These are phyloP conservation scores for Opisthocomus hoazin DNA, from an alignment of 2,113 vertebrate genomes.

Conservation along the genomic window DNA sequence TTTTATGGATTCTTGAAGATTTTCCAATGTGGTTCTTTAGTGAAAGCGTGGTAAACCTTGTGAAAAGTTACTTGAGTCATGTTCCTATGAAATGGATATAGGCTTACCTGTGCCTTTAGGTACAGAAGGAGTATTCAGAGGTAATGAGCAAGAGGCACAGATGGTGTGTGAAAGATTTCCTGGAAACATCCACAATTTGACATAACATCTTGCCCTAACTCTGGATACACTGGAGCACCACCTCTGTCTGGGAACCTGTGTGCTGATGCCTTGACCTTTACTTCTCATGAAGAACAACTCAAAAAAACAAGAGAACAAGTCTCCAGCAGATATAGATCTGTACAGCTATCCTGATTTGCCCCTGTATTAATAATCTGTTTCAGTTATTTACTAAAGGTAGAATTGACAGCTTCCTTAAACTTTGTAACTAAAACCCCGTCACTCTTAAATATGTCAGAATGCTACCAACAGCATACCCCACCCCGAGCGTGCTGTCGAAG, in stretches of 20 bases:
- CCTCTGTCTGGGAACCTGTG: background rate
- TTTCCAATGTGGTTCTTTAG: conserved; percentile 32
- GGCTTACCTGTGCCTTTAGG: background rate
- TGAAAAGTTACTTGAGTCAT: background rate
- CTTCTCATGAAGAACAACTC: background rate
- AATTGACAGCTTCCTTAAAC: background rate
- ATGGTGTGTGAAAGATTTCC: conserved; percentile 4
- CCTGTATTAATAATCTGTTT: background rate
- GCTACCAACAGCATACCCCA: background rate
- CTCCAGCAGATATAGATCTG: background rate
- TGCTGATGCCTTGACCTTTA: background rate
- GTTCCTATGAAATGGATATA: background rate
- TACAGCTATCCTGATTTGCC: background rate
- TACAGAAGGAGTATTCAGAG: background rate
- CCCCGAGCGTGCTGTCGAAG: background rate
- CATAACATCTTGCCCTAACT: background rate
- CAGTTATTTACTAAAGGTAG: background rate
- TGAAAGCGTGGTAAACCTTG: background rate
- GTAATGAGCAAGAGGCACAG: background rate
- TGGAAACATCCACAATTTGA: background rate
- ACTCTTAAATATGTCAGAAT: background rate
- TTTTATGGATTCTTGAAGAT: conserved; percentile 32
- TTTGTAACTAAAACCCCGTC: background rate
- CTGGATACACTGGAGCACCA: background rate
- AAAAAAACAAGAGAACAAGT: background rate